A percentile compares a stretch with the other conserved stretches of the same genome.
phyloP scores from a whole-genome alignment of 92 coral and sea anemone genomes.

The Desmophyllum pertusum region DNA sequence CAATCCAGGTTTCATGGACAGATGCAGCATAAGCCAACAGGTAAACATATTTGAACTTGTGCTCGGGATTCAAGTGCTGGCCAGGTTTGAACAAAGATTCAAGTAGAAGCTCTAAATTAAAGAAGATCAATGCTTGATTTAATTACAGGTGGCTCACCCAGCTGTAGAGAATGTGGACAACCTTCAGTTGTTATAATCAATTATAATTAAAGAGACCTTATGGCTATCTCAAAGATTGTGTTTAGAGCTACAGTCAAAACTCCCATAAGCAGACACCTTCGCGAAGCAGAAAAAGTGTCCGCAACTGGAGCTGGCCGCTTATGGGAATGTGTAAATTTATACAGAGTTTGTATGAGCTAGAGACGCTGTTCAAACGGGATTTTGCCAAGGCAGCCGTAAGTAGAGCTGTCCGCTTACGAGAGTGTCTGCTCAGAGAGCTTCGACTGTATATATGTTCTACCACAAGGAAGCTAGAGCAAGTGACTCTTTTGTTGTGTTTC shows the following conservation, averaged over 20 bases:
- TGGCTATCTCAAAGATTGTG: not conserved
- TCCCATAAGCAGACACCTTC: too few relatives aligned
- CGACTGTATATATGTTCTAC: too few relatives aligned
- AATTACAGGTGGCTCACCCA: not conserved
- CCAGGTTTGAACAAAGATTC: constrained; percentile 92
- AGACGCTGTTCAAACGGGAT: too few relatives aligned
- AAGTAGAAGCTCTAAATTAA: constrained; percentile 77
- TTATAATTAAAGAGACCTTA: not conserved
- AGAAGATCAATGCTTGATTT: not conserved
- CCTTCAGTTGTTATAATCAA: too few relatives aligned
- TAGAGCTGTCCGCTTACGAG: too few relatives aligned
- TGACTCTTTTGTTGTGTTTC: not conserved
- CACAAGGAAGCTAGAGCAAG: not conserved
- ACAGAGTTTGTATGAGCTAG: too few relatives aligned
- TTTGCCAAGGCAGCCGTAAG: too few relatives aligned
- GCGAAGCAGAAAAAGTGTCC: too few relatives aligned
- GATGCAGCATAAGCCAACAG: constrained; percentile 91
- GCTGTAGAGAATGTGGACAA: not conserved
- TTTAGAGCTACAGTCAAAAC: too few relatives aligned
- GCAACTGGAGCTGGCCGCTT: too few relatives aligned
- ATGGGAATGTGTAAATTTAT: too few relatives aligned
- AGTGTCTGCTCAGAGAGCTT: too few relatives aligned
- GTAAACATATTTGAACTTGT: constrained; percentile 91
- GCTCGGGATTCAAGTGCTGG: constrained; percentile 88
- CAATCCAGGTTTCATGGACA: constrained; percentile 92